Percentiles rank a stretch among this genome's conserved stretches.
Evolutionary conservation across 2,113 vertebrate genomes (phyloP).

Genomic region (Origma solitaria): DNA sequence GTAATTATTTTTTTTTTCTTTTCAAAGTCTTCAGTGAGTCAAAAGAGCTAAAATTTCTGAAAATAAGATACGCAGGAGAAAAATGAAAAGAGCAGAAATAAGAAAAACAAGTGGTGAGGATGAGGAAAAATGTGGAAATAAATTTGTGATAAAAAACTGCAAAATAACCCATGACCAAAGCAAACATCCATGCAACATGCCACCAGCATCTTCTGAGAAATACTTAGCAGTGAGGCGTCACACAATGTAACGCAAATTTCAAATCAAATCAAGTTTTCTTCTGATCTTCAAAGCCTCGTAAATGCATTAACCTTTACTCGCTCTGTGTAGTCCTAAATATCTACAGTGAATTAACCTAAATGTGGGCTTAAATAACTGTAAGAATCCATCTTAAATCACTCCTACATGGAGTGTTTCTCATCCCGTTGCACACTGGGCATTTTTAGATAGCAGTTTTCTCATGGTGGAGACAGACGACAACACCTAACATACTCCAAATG

Average conservation of each 20-base stretch:
- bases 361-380: not conserved
- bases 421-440: not conserved
- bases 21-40: not conserved
- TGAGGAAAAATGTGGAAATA: not conserved
- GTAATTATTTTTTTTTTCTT: not conserved
- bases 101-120: not conserved
- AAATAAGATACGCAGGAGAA: not conserved
- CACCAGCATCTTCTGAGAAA: conserved; percentile 14
- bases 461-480: not conserved
- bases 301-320: not conserved
- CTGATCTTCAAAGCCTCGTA: conserved; percentile 28
- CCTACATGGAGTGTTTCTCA: not conserved
- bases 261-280: not conserved
- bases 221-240: not conserved
- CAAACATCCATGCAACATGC: not conserved
- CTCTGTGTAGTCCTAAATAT: not conserved
- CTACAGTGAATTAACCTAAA: not conserved
- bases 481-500: not conserved
- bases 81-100: not conserved
- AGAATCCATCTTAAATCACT: not conserved
- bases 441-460: not conserved
- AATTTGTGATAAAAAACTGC: not conserved
- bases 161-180: not conserved
- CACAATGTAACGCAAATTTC: not conserved
- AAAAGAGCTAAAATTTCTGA: not conserved